Base-by-base conservation (phyloP, 64 coral and sea anemone species). In the Astreopora myriophthalma region DNA sequence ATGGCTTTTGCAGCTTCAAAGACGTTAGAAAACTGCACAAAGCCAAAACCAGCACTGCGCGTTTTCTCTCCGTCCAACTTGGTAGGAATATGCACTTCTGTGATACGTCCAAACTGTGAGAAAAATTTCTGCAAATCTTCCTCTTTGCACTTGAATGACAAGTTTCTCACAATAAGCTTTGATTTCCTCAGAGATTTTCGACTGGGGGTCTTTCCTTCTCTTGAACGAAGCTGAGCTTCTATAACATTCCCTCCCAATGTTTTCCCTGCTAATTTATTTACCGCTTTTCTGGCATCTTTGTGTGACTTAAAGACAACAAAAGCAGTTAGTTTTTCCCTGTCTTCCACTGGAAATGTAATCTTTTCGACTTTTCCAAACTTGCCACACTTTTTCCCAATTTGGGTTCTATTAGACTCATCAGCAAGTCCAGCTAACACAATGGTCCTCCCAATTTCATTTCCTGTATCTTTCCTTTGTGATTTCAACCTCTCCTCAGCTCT, bases 1-100 rank as follows among this genome's bases (percentile, higher is more conserved):
- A 93, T 75, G 23, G 97, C 90, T 46, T 96, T 99, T 57, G 94
- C 97, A 76, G 97, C 97, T 71, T 95, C 90, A 76, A 96, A 96
- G 3, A 94, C 87, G 48, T 80, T 86, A 11, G 74, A 66, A 73
- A 93, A 99, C 87, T 99, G 97, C 24, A 99, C 97, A 91, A 99
- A 99, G 1, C 75, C 97, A 94, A 99, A 99, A 10, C 97, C 97
- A 33, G 75, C 37, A 12, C 93, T 91, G 60, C 64, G 89, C n/a
- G 88, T 99, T 76, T 80, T 80, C 33, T 79, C 95, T 9, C 94
- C 94, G 23, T 77, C 87, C 42, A 78, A 88, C 28, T 85, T 90
- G 17, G 40, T 79, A 39, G 97, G 97, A 19, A 99, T 63, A 34
- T 85, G 60, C n/a, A 93, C 42, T 20, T 88, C 94, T 13, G 70